phyloP scores from a whole-genome alignment of 2,888 invertebrate genomes.

The Lampropteryx suffumata region DNA sequence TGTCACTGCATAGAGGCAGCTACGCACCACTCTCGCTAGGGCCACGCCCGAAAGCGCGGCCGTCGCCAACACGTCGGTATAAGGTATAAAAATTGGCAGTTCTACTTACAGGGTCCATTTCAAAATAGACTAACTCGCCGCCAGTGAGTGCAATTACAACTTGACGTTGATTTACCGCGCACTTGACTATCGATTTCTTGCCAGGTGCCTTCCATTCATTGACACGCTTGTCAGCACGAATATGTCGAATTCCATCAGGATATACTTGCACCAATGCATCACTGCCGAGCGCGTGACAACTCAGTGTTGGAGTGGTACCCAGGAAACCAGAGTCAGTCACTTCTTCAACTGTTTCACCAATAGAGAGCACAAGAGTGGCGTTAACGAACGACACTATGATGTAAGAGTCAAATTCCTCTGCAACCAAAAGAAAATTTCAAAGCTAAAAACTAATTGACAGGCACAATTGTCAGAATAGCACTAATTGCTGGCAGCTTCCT shows the following conservation, averaged over 20 bases:
- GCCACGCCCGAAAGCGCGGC: constrained; percentile 54
- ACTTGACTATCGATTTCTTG: constrained; percentile 97
- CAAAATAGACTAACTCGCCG: constrained; percentile 99
- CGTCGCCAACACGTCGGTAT: constrained; percentile 64
- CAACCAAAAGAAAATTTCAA: constrained; percentile 83
- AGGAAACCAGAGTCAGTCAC: constrained; percentile 99
- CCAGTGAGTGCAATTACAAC: constrained; percentile 99
- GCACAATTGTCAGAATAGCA: constrained; percentile 41
- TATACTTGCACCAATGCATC: constrained; percentile 99
- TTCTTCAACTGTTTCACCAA: constrained; percentile 99
- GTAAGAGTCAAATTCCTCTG: constrained; percentile 99
- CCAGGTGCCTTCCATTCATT: constrained; percentile 99
- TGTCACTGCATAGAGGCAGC: constrained; percentile 77
- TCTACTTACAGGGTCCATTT: constrained; percentile 97
- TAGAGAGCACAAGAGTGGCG: constrained; percentile 98
- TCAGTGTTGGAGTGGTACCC: constrained; percentile 99
- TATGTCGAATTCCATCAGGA: constrained; percentile 99
- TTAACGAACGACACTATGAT: constrained; percentile 99
- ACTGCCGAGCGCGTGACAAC: constrained; percentile 98
- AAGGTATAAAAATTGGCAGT: constrained; percentile 1
- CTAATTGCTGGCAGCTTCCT: constrained; percentile 55
- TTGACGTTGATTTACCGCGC: constrained; percentile 99
- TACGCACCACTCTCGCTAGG: constrained; percentile 71
- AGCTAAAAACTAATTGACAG: constrained; percentile 41
- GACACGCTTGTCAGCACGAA: constrained; percentile 98